Evolutionary conservation across 2,113 vertebrate genomes (phyloP).

Genomic region (Noturus placidus): DNA sequence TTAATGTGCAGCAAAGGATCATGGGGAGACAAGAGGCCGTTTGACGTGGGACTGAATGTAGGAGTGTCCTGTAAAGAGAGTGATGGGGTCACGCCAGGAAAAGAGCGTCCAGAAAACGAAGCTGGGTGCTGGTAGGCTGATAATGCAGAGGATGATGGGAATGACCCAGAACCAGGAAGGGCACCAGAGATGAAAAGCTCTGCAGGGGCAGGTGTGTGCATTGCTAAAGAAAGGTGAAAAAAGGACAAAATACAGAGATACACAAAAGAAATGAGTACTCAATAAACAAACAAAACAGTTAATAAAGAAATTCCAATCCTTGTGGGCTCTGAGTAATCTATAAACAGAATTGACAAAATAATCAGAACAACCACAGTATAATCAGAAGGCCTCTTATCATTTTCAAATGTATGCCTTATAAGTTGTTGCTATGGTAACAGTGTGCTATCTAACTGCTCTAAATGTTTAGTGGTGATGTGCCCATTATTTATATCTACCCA

Average conservation of each 20-base stretch:
- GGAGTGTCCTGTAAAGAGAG: conserved; percentile 88
- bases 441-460: background rate
- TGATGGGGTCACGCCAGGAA: conserved; percentile 81
- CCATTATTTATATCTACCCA: conserved; percentile 7
- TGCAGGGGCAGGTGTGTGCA: conserved; percentile 92
- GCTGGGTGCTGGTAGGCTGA: conserved; percentile 96
- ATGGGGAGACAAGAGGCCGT: conserved; percentile 85
- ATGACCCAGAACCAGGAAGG: conserved; percentile 88
- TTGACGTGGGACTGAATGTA: conserved; percentile 89
- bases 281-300: background rate
- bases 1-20: conserved; percentile 85
- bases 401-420: conserved; percentile 28
- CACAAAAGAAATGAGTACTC: background rate
- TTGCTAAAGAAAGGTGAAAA: conserved; percentile 73
- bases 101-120: conserved; percentile 89
- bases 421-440: conserved; percentile 28
- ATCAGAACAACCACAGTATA: background rate
- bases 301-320: background rate
- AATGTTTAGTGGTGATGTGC: background rate
- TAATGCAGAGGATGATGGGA: conserved; percentile 90
- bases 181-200: conserved; percentile 94
- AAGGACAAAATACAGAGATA: conserved; percentile 23
- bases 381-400: conserved; percentile 4
- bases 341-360: background rate
- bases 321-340: background rate